Evolutionary conservation across 1,140 invertebrate genomes (phyloP).

Genomic region (Papilio glaucus): DNA sequence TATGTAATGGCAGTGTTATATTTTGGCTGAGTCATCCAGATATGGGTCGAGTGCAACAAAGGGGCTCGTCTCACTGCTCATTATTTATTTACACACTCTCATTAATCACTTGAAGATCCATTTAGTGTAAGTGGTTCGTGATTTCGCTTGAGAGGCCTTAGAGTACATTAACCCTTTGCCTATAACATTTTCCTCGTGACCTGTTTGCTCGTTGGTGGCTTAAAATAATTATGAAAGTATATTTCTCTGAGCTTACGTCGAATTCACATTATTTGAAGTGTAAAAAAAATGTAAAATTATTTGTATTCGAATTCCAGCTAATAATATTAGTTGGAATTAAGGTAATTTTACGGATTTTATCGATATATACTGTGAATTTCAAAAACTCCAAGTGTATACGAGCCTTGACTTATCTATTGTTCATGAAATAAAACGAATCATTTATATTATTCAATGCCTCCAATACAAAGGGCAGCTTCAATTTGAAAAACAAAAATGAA

Average conservation of each 20-base stretch:
- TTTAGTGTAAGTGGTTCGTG: conserved; percentile 36
- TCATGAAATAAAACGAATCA: too few species aligned
- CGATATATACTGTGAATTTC: too few species aligned
- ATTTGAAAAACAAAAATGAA: too few species aligned
- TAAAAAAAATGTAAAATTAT: too few species aligned
- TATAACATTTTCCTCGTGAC: conserved; percentile 29
- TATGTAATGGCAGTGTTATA: conserved; percentile 25
- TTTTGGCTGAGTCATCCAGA: conserved; percentile 29
- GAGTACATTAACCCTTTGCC: conserved; percentile 35
- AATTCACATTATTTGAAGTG: background rate
- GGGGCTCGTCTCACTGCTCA: conserved; percentile 24
- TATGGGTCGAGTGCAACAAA: conserved; percentile 34
- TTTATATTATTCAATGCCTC: too few species aligned
- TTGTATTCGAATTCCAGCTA: too few species aligned
- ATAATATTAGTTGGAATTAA: too few species aligned
- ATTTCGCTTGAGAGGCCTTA: conserved; percentile 25
- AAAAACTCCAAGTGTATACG: too few species aligned
- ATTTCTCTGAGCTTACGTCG: background rate
- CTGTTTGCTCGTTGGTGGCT: conserved; percentile 18
- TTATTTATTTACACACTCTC: conserved; percentile 38
- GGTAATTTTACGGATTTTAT: too few species aligned
- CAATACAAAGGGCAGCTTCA: too few species aligned
- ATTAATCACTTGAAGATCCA: conserved; percentile 38
- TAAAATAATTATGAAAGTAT: conserved; percentile 22
- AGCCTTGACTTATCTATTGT: too few species aligned